phyloP scores from a whole-genome alignment of 2,797 vertebrate species.

The Muscicapa comitata region DNA sequence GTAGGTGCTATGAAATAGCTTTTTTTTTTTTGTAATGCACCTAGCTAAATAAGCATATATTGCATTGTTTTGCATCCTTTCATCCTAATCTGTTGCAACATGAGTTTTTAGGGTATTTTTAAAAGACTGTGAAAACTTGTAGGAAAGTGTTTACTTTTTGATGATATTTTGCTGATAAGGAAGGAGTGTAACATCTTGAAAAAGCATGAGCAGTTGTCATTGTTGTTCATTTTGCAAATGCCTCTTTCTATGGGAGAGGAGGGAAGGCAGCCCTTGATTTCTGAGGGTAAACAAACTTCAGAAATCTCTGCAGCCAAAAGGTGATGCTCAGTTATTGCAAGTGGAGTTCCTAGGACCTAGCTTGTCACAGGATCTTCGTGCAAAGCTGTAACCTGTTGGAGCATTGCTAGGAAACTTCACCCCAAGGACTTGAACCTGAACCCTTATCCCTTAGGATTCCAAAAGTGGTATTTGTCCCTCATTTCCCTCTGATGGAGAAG shows the following conservation, averaged over 20 bases:
- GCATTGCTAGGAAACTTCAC: neutral
- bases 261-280: neutral
- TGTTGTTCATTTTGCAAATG: neutral
- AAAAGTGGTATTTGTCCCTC: neutral
- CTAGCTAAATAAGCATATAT: neutral
- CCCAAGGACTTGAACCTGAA: neutral
- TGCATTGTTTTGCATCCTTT: neutral
- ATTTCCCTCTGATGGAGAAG: neutral
- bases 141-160: neutral
- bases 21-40: rapidly evolving
- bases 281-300: neutral
- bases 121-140: neutral
- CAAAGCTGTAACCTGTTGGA: neutral
- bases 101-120: neutral
- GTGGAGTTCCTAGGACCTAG: neutral
- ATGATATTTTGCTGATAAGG: neutral
- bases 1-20: neutral
- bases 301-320: neutral
- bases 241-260: neutral
- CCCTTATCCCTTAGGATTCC: rapidly evolving
- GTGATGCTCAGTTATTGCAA: neutral
- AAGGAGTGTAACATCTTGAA: neutral
- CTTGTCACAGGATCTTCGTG: neutral
- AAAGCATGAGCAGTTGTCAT: neutral
- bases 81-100: neutral